phyloP scores from a whole-genome alignment of 1,140 invertebrate genomes.

The Cylas formicarius region DNA sequence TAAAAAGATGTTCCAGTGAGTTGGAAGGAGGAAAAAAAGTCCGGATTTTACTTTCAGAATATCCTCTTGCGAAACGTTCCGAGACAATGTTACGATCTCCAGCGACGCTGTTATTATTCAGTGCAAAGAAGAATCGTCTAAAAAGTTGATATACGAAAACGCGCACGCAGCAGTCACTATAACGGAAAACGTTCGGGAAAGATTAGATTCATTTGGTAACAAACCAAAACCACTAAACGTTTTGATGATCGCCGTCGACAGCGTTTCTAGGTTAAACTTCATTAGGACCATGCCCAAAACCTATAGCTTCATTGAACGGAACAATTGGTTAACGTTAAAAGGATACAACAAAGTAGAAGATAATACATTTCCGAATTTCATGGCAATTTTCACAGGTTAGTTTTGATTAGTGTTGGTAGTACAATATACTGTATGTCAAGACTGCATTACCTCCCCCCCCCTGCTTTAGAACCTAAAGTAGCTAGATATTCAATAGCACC shows the following conservation, averaged over 20 bases:
- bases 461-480: no score
- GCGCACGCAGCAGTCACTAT: conserved; percentile 43
- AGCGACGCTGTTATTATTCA: conserved; percentile 43
- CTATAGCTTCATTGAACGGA: conserved; percentile 48
- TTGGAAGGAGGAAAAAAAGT: no score
- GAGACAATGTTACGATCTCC: conserved; percentile 38
- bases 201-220: conserved; percentile 12
- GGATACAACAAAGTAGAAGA: conserved; percentile 66
- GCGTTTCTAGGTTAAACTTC: conserved; percentile 70
- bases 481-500: not conserved
- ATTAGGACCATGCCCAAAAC: conserved; percentile 69
- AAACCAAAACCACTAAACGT: conserved; percentile 48
- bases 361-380: conserved; percentile 76
- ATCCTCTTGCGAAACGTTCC: conserved; percentile 42
- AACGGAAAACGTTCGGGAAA: conserved; percentile 22
- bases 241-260: conserved; percentile 72
- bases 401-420: not conserved
- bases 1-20: no score
- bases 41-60: no score
- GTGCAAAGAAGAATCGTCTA: conserved; percentile 41
- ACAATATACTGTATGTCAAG: no score
- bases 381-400: conserved; percentile 67
- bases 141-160: conserved; percentile 45
- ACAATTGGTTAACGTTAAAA: conserved; percentile 46
- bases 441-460: no score